Conservation (phyloP, 2,113 vertebrate species). For the Delphinus delphis region DNA sequence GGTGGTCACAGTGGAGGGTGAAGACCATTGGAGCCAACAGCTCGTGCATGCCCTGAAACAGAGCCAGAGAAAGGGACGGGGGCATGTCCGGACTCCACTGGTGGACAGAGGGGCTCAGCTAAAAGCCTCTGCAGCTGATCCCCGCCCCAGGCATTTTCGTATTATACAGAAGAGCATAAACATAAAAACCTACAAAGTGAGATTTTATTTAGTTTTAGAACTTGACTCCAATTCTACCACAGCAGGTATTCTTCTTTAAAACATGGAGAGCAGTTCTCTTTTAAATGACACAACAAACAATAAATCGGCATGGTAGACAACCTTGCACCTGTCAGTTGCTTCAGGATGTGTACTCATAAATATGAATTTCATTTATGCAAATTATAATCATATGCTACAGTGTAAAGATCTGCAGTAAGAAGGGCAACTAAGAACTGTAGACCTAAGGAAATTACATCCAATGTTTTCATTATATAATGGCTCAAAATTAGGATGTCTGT, state of each 20-base stretch:
- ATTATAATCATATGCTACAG: conserved; percentile 79
- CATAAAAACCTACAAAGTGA: conserved; percentile 33
- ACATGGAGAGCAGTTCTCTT: conserved; percentile 69
- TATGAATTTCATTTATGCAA: conserved; percentile 83
- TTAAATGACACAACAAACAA: conserved; percentile 78
- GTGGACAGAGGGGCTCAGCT: background rate
- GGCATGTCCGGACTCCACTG: background rate
- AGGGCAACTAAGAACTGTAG: conserved; percentile 76
- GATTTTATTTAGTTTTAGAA: conserved; percentile 58
- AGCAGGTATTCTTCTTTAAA: conserved; percentile 69
- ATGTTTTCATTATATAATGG: conserved; percentile 78
- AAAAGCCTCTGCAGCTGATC: background rate
- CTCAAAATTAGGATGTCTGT: conserved; percentile 71
- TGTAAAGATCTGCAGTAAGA: conserved; percentile 74
- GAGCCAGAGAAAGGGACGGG: conserved; percentile 1
- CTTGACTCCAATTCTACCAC: conserved; percentile 71
- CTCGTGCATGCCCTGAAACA: conserved; percentile 96
- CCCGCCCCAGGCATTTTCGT: conserved; percentile 8
- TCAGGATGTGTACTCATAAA: conserved; percentile 82
- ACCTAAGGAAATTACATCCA: conserved; percentile 75
- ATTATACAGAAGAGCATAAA: conserved; percentile 59
- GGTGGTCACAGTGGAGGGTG: conserved; percentile 97
- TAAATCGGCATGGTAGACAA: conserved; percentile 79
- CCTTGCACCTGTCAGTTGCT: conserved; percentile 81
- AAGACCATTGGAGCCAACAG: conserved; percentile 96